Conservation (phyloP, 2,888 invertebrate species). For the Erynnis tages region DNA sequence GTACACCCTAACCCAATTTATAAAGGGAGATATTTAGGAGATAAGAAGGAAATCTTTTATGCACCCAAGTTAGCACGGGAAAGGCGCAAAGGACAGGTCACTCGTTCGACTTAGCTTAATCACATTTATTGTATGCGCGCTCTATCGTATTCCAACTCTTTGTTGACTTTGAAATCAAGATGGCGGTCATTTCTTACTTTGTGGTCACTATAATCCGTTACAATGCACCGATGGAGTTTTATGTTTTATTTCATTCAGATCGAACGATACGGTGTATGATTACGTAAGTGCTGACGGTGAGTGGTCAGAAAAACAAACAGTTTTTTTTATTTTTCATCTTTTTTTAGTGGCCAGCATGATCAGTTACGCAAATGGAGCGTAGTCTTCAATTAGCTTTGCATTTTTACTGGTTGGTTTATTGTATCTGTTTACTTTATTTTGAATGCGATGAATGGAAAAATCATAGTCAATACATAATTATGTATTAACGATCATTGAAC, state of each 20-base stretch:
- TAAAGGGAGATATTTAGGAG: no score
- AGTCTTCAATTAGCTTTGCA: not conserved
- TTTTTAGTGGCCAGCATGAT: not conserved
- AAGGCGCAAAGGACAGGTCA: no score
- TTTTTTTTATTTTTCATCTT: not conserved
- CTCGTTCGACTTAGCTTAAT: no score
- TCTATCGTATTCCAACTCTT: not conserved
- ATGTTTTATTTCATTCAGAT: slow-evolving; percentile 4
- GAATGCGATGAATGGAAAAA: no score
- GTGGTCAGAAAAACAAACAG: not conserved
- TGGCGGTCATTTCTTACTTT: not conserved
- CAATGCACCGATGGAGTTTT: not conserved
- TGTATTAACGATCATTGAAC: no score
- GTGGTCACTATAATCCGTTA: slow-evolving; percentile 6
- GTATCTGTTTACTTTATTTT: not conserved
- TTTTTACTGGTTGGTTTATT: not conserved
- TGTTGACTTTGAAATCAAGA: not conserved
- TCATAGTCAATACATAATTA: no score
- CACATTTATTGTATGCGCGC: no score
- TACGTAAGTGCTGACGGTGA: not conserved
- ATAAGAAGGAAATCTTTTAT: no score
- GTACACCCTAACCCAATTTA: no score
- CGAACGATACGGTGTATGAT: slow-evolving; percentile 12
- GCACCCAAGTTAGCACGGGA: no score
- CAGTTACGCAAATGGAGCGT: not conserved